Evolutionary conservation across 1,140 invertebrate genomes (phyloP), one percentile per base, ranked within the genome.

Genomic region (Dendroctonus valens): DNA sequence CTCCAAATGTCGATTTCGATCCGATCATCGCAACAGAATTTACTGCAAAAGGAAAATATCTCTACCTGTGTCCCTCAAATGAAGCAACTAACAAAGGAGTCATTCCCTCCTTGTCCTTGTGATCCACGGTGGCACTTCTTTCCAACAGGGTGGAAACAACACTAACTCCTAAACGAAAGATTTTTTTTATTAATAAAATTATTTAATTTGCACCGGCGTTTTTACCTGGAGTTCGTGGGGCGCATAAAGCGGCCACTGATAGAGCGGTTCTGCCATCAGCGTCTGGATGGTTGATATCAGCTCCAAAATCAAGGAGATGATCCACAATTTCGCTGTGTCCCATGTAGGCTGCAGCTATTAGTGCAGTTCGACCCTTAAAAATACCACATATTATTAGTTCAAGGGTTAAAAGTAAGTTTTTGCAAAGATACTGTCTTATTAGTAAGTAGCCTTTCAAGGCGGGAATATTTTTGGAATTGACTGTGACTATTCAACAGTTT

Each of bases 51-150:
- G 14, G 14, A 44, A 26, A 46, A 12, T 53, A 39, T 55, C 48
- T 38, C 54, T 74, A 88, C 86, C 86, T 87, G 75, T 96, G 91
- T 3, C 94, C 94, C 80, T 98, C 94, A 74, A 97, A 97, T 0
- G 94, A 92, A 7, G 95, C 95, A 1, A 98, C 94, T 49, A 97
- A 81, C 7, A 98, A 79, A 3, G 95, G 93, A 4, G 95, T 96
- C 83, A 96, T 95, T 0, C 92, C 91, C 75, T 97, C 94, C 65
- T 93, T 89, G 76, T 97, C 95, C 69, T 92, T 87, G 66, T 93
- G 90, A 78, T 94, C 89, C 1, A 96, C 93, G 55, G 87, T 87
- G 0, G 94, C 94, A n/a, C 90, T 91, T 61, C 88, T 81, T 74
- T 96, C 92, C 38, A 96, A 72, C 5, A 98, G 79, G 73, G 93